Conservation (phyloP, 1,140 invertebrate species). For the Lerema accius region DNA sequence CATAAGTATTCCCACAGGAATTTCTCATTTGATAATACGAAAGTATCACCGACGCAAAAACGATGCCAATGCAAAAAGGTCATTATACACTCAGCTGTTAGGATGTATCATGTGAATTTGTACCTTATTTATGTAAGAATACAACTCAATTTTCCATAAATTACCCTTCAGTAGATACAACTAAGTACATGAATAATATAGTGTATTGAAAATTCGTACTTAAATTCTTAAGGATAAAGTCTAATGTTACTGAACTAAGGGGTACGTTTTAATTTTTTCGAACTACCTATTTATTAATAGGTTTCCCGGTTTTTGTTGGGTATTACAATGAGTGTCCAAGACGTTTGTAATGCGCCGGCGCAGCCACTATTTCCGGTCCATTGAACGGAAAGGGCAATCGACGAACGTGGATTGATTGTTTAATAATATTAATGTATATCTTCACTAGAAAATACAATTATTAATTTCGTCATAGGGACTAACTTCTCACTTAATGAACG, state of each 20-base stretch:
- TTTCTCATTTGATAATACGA: slow-evolving; percentile 24
- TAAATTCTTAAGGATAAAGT: not conserved
- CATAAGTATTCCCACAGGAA: slow-evolving; percentile 8
- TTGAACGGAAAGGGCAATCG: slow-evolving; percentile 38
- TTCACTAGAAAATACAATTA: too few species aligned
- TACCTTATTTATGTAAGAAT: not conserved
- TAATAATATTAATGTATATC: too few species aligned
- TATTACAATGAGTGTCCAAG: slow-evolving; percentile 11
- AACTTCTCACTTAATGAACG: too few species aligned
- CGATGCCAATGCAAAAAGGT: slow-evolving; percentile 14
- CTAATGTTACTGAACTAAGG: not conserved
- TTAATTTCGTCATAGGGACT: too few species aligned
- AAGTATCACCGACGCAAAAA: slow-evolving; percentile 3
- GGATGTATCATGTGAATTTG: not conserved
- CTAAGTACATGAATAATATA: too few species aligned
- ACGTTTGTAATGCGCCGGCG: slow-evolving; percentile 49
- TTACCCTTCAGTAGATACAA: too few species aligned
- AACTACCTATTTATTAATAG: slow-evolving; percentile 6
- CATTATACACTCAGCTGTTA: slow-evolving; percentile 13
- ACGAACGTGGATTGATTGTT: slow-evolving; percentile 14
- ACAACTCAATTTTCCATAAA: not conserved
- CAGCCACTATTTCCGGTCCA: slow-evolving; percentile 57
- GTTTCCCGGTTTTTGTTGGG: slow-evolving; percentile 15
- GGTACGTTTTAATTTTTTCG: too few species aligned
- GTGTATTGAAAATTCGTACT: not conserved